phyloP scores from a whole-genome alignment of 2,797 vertebrate species.

The Melanotaenia nigrans region DNA sequence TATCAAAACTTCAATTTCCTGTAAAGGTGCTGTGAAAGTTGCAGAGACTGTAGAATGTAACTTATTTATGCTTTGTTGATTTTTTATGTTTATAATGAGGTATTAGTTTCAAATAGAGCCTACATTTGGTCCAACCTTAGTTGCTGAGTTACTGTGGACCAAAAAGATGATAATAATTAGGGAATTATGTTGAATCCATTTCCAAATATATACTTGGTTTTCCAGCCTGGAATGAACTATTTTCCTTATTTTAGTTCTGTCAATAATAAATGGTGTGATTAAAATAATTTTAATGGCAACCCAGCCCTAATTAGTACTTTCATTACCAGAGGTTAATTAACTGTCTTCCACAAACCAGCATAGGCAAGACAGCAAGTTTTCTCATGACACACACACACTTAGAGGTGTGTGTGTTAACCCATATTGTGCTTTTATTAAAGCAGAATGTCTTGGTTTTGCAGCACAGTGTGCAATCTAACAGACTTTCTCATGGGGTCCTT shows the following conservation, averaged over 20 bases:
- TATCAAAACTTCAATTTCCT: not conserved
- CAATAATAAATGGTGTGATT: conserved; percentile 30
- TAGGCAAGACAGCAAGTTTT: not conserved
- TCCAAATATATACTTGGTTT: conserved; percentile 20
- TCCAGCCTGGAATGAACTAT: not conserved
- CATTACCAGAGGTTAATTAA: conserved; percentile 57
- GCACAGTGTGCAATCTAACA: conserved; percentile 3
- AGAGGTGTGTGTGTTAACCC: not conserved
- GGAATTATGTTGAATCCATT: conserved; percentile 21
- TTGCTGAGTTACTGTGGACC: not conserved
- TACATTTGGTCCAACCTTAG: not conserved
- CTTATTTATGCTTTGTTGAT: not conserved
- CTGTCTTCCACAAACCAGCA: conserved; percentile 23
- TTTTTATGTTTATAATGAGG: not conserved
- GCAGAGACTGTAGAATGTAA: not conserved
- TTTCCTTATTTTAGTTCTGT: conserved; percentile 18
- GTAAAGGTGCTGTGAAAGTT: not conserved
- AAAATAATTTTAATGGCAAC: conserved; percentile 31
- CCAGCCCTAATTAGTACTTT: conserved; percentile 34
- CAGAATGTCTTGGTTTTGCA: conserved; percentile 3
- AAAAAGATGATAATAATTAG: no score
- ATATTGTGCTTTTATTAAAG: not conserved
- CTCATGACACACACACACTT: not conserved
- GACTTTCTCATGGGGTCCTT: conserved; percentile 30
- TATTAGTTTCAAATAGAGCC: not conserved